Evolutionary conservation across 2,113 vertebrate genomes (phyloP).

Genomic region (Zosterops japonicus): DNA sequence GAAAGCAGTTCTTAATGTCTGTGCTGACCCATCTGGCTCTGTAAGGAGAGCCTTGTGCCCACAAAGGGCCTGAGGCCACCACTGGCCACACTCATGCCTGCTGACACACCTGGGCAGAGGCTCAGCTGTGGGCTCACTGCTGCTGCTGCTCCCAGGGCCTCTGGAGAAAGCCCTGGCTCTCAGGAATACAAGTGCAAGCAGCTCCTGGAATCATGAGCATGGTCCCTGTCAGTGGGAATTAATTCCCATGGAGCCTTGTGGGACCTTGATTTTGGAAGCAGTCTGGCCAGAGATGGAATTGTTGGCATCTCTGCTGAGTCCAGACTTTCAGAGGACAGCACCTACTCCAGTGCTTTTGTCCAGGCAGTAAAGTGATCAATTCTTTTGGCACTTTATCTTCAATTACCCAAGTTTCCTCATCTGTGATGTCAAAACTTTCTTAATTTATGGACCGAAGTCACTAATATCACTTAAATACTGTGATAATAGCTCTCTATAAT

Average conservation of each 20-base stretch:
- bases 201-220: background rate
- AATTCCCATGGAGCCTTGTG: background rate
- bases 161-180: background rate
- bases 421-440: background rate
- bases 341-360: background rate
- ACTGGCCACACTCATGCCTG: accelerated
- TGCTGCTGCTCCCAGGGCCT: accelerated
- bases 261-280: background rate
- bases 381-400: background rate
- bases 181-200: background rate
- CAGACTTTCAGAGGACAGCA: background rate
- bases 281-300: background rate
- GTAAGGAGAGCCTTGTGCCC: background rate
- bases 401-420: background rate
- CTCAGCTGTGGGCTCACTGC: accelerated
- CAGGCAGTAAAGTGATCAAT: background rate
- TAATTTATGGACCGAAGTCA: background rate
- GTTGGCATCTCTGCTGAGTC: background rate
- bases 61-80: background rate
- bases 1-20: background rate
- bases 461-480: background rate
- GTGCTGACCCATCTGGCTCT: background rate
- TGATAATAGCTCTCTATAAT: background rate
- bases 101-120: background rate
- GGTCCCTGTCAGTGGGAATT: accelerated